Evolutionary conservation across 1,140 invertebrate species (phyloP), one percentile per base, ranked within the genome.

Genomic region (Drosophila asahinai): DNA sequence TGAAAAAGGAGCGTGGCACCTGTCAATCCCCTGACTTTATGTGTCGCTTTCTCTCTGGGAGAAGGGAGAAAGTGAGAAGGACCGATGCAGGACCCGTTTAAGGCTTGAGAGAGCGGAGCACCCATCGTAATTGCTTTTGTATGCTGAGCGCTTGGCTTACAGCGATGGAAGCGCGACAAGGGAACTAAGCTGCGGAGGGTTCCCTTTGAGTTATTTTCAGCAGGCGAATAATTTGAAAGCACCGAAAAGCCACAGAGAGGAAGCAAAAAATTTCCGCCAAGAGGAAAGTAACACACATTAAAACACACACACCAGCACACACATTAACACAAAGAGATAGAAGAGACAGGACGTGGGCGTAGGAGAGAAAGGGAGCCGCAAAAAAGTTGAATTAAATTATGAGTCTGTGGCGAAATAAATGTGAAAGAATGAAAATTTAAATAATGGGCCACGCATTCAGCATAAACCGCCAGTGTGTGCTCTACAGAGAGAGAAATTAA

Each of bases 111-210:
- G 64, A 63, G 47, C 17, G 59, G 42, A 64, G 58, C 58, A 71
- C 57, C 59, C 65, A 68, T 77, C 64, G 74, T 81, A 82, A 82
- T 82, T 82, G 80, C 80, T 82, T 82, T 82, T 82, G 63, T 82
- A 63, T 77, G 80, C 80, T 52, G 66, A 77, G 66, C 72, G 58
- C 42, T 77, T 77, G 77, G 65, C 74, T 79, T 63, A 71, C 52
- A 58, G 58, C 59, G 49, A 58, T 58, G 43, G 62, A 57, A 51
- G 42, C 15, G 76, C 68, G 57, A 78, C 76, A 78, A 78, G 65
- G 64, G 58, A 70, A 52, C 62, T 61, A 76, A 77, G 51, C 66
- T 43, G 40, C 11, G n/a, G 12, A n/a, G 11, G 7, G 11, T 42
- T 70, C 36, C 65, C 65, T 36, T 51, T 59, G 52, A 58, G 52